Base-by-base conservation (phyloP, 1,140 invertebrate species). In the Drosophila funebris region DNA sequence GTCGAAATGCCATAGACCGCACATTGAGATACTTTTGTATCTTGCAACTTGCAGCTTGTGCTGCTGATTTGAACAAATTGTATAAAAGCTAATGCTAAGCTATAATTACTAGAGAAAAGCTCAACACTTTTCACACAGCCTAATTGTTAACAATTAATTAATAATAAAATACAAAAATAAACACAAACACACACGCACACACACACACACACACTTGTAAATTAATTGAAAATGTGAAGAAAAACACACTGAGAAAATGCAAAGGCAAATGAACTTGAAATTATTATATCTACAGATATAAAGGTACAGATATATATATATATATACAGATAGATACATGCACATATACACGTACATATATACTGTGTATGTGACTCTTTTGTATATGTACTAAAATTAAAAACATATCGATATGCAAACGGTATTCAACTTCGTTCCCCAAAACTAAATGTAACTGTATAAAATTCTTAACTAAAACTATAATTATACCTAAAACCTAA, bases 1-100 rank as follows among this genome's bases (percentile, higher is more conserved):
- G 60, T 57, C 61, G 16, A 41, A 57, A 61, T 60, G 73, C 73
- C 68, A 72, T 66, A 71, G 61, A 72, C 22, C 68, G 57, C 60
- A 71, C 53, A 36, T 27, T 37, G 24, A 62, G 71, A 72, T 66
- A 75, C 68, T 39, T 53, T 64, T 64, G 72, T 74, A 71, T 71
- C 67, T 70, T 14, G 41, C 77, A 58, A 72, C 66, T 69, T 36
- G 41, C 77, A 58, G 74, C 66, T 69, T 36, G 70, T 43, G 73
- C 31, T 53, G 75, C 63, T 54, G 27, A 52, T 36, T 53, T 88
- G 83, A 88, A 88, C 83, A 88, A 88, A 88, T 89, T 88, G 83
- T 88, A 88, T 76, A 88, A 74, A 77, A 70, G 70, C 69, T 80
- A 83, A 80, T 73, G 72, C 69, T 72, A 72, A 72, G 69, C 68